Conservation (phyloP, 2,797 vertebrate species). For the Zalophus californianus region DNA sequence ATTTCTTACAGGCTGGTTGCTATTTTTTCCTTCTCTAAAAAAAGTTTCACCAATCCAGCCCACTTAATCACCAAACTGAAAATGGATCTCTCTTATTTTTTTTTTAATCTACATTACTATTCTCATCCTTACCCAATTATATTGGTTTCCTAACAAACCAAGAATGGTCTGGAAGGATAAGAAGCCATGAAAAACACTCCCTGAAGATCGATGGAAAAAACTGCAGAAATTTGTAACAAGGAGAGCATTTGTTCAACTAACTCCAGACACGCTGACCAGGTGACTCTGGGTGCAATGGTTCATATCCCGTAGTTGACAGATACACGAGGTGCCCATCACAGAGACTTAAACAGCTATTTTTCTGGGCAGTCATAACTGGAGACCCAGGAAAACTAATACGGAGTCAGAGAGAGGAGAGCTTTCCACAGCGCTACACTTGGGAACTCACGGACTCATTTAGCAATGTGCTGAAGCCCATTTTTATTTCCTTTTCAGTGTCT, state of each 20-base stretch:
- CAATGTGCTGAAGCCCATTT: neutral
- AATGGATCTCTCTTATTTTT: neutral
- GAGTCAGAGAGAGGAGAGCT: neutral
- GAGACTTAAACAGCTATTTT: neutral
- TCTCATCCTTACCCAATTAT: neutral
- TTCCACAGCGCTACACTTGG: neutral
- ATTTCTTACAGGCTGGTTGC: slow-evolving; percentile 69
- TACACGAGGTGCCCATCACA: neutral
- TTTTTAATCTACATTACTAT: neutral
- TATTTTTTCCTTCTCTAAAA: slow-evolving; percentile 12
- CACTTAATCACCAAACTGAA: slow-evolving; percentile 2
- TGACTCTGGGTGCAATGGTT: neutral
- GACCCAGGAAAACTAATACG: neutral
- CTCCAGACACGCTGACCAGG: neutral
- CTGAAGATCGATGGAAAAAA: neutral
- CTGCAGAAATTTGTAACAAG: neutral
- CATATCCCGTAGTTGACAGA: neutral
- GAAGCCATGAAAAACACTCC: slow-evolving; percentile 39
- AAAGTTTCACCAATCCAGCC: neutral
- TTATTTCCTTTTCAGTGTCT: neutral
- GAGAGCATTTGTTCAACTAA: neutral
- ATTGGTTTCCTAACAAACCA: neutral
- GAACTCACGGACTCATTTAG: neutral
- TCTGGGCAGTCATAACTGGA: neutral
- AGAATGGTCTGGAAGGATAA: neutral